These are phyloP conservation scores for Acyrthosiphon pisum DNA, from an alignment of 1,140 invertebrate species.

Conservation along the genomic window DNA sequence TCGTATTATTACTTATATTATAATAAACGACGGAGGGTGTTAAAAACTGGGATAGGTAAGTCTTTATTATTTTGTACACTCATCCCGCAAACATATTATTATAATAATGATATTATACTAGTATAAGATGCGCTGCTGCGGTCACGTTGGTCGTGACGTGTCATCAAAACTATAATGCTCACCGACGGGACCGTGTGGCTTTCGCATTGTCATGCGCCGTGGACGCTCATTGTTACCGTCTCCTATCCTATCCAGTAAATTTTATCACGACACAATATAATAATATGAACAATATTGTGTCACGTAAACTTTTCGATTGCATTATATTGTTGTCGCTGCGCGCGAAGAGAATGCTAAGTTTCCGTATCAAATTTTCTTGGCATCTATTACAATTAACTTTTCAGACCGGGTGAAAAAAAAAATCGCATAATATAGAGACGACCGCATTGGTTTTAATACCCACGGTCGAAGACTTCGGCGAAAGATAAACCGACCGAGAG, in stretches of 20 bases:
- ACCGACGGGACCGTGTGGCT: background rate
- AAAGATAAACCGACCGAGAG: too few relatives aligned
- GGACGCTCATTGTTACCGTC: background rate
- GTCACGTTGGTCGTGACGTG: background rate
- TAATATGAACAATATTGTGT: background rate
- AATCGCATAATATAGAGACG: too few relatives aligned
- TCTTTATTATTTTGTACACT: background rate
- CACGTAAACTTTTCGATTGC: background rate
- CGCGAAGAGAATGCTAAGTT: background rate
- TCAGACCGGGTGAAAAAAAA: background rate
- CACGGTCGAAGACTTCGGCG: too few relatives aligned
- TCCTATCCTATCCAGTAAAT: background rate
- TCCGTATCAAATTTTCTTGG: background rate
- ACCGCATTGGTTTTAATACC: too few relatives aligned
- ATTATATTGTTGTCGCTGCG: background rate
- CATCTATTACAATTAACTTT: background rate
- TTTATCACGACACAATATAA: background rate
- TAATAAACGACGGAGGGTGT: too few relatives aligned
- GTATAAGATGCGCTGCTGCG: too few relatives aligned
- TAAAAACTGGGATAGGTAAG: background rate
- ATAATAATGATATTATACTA: background rate
- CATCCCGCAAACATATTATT: background rate
- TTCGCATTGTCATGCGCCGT: background rate
- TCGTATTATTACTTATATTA: background rate
- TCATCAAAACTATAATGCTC: background rate